These are phyloP conservation scores for Dryococelus australis DNA, from an alignment of 2,888 invertebrate genomes.

Conservation along the genomic window DNA sequence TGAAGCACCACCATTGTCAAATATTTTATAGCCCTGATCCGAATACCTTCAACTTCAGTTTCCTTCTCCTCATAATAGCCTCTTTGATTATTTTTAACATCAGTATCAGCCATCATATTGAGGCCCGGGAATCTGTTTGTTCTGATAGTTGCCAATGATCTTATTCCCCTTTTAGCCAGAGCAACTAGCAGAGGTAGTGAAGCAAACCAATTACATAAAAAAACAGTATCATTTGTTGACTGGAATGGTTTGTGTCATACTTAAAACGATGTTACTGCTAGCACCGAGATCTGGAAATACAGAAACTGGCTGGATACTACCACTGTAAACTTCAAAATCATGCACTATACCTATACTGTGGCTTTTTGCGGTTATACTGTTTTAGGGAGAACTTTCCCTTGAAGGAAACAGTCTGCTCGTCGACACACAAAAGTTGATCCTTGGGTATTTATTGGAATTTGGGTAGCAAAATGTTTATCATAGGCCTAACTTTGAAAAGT, in stretches of 20 bases:
- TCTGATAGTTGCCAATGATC: too few relatives aligned
- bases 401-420: neutral
- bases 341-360: slow-evolving; percentile 54
- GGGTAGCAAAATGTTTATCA: neutral
- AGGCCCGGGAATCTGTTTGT: too few relatives aligned
- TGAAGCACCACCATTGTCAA: too few relatives aligned
- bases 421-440: neutral
- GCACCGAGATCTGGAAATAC: neutral
- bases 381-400: slow-evolving; percentile 44
- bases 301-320: slow-evolving; percentile 32
- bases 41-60: too few relatives aligned
- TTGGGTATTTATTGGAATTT: neutral
- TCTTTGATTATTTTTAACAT: too few relatives aligned
- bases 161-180: too few relatives aligned
- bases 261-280: slow-evolving; percentile 21
- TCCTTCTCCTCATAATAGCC: too few relatives aligned
- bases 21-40: too few relatives aligned
- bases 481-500: neutral
- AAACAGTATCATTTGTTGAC: neutral
- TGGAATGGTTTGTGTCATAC: neutral
- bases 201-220: slow-evolving; percentile 25
- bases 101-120: too few relatives aligned
- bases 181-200: neutral
- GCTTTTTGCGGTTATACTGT: slow-evolving; percentile 56
- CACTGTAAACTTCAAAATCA: slow-evolving; percentile 53